phyloP scores from a whole-genome alignment of 1,140 invertebrate species.

The Heliconius himera region DNA sequence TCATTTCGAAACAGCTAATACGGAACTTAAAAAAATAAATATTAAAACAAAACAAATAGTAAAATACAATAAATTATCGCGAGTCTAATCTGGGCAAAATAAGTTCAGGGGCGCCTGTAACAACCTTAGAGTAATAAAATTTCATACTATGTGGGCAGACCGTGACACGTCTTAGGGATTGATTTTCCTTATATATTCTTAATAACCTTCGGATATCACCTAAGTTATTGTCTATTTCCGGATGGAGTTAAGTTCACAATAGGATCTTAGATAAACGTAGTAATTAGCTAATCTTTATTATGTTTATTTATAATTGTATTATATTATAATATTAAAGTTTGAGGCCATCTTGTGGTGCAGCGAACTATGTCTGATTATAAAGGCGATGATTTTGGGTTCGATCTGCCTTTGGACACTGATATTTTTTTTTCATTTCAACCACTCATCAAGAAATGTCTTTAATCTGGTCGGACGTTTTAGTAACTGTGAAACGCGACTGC shows the following conservation, averaged over 20 bases:
- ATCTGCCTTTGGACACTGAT: no score
- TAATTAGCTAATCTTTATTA: neutral
- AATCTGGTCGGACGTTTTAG: no score
- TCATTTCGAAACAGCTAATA: no score
- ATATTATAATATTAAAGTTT: no score
- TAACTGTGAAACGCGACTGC: no score
- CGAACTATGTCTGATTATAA: no score
- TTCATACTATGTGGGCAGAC: constrained; percentile 48
- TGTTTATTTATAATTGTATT: neutral
- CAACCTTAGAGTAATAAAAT: constrained; percentile 45
- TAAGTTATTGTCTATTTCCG: constrained; percentile 19
- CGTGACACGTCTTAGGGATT: constrained; percentile 59
- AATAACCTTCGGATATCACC: constrained; percentile 44
- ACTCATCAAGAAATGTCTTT: no score
- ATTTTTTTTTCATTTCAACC: no score
- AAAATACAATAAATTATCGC: neutral
- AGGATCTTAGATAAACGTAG: neutral
- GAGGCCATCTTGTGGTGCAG: no score
- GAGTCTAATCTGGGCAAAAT: constrained; percentile 17
- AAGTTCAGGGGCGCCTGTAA: constrained; percentile 28
- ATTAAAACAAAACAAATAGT: neutral
- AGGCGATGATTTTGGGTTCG: no score
- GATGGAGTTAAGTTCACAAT: neutral
- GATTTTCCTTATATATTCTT: constrained; percentile 65
- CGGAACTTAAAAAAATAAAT: no score